phyloP scores from a whole-genome alignment of 2,888 invertebrate species.

The Cheilosia vulpina region DNA sequence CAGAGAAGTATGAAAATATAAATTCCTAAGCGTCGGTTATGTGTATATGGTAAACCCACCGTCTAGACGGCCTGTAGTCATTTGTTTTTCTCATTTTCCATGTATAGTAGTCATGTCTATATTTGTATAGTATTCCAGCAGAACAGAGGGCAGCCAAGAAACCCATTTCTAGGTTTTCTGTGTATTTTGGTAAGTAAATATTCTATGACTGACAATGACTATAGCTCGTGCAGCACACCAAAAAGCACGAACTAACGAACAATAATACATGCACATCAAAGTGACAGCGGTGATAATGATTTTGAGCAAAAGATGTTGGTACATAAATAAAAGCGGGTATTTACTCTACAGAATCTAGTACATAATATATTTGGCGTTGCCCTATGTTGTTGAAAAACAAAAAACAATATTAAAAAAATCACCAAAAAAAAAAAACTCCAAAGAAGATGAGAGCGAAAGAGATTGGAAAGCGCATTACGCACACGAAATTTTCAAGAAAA shows the following conservation, averaged over 20 bases:
- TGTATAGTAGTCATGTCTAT: too few relatives aligned
- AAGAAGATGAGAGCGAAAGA: slow-evolving; percentile 16
- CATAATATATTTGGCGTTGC: slow-evolving; percentile 4
- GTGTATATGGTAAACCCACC: neutral
- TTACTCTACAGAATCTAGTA: neutral
- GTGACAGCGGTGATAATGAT: too few relatives aligned
- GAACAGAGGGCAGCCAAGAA: neutral
- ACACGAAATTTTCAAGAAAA: slow-evolving; percentile 31
- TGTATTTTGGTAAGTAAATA: too few relatives aligned
- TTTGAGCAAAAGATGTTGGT: too few relatives aligned
- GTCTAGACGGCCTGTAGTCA: slow-evolving; percentile 1
- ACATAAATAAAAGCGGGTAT: too few relatives aligned
- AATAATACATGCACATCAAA: too few relatives aligned
- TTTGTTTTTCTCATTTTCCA: neutral
- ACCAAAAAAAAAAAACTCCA: slow-evolving; percentile 5
- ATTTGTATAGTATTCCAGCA: neutral
- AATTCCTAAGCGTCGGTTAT: neutral
- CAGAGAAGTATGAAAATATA: neutral
- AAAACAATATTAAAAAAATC: neutral
- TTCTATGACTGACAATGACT: too few relatives aligned
- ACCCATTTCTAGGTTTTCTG: too few relatives aligned
- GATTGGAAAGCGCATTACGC: slow-evolving; percentile 54
- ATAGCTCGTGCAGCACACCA: too few relatives aligned
- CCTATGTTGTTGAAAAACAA: neutral
- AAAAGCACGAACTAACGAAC: too few relatives aligned